These are phyloP conservation scores for Tubiluchus corallicola DNA, from an alignment of 2,888 invertebrate species.

Conservation along the genomic window DNA sequence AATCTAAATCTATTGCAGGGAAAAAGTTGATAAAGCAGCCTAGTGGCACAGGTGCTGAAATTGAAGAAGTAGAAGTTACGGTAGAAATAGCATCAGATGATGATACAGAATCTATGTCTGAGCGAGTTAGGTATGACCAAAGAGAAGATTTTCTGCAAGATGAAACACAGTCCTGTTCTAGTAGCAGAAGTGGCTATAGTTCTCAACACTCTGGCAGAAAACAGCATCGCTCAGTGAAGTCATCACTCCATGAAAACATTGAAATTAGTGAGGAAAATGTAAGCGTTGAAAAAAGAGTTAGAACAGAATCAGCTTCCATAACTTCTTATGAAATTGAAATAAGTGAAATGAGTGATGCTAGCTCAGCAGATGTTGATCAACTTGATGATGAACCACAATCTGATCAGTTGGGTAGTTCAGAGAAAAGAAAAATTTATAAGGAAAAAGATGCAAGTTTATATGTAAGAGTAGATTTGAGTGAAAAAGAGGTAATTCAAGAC, in stretches of 20 bases:
- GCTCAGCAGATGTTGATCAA: not conserved
- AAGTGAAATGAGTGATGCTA: not conserved
- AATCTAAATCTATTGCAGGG: too few species aligned
- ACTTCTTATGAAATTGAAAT: not conserved
- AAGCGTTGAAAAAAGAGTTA: not conserved
- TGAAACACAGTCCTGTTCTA: not conserved
- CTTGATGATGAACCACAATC: not conserved
- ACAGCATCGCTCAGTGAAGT: not conserved
- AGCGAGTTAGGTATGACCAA: not conserved
- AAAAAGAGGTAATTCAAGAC: too few species aligned
- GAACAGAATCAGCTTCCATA: not conserved
- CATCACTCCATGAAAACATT: not conserved
- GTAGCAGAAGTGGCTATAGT: not conserved
- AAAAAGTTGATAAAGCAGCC: too few species aligned
- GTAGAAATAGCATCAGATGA: not conserved
- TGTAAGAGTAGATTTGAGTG: not conserved
- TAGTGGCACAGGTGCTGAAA: not conserved
- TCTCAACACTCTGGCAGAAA: not conserved
- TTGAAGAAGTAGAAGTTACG: not conserved
- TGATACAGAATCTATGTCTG: not conserved
- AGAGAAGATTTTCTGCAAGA: not conserved
- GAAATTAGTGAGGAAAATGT: too few species aligned
- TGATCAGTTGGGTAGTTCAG: not conserved
- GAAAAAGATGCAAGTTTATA: not conserved
- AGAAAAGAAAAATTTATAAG: not conserved